Conservation (phyloP, 1,140 invertebrate species). For the Globodera rostochiensis region DNA sequence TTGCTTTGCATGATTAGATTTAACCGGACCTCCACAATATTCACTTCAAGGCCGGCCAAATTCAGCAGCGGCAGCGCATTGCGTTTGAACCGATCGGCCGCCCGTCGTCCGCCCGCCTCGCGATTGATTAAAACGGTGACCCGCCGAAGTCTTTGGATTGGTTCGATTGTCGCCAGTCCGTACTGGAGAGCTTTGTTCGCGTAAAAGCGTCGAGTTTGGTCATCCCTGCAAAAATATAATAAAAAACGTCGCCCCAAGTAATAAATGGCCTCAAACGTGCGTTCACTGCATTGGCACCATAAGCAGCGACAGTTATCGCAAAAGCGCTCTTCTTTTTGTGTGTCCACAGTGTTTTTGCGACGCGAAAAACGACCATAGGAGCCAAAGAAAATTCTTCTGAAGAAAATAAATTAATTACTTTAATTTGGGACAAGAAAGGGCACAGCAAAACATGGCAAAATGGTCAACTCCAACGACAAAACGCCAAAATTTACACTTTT, state of each 20-base stretch:
- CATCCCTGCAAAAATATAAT: slow-evolving; percentile 38
- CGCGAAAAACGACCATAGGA: background rate
- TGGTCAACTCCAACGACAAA: no score
- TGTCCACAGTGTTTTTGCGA: slow-evolving; percentile 24
- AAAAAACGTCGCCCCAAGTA: background rate
- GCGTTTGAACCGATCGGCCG: slow-evolving; percentile 30
- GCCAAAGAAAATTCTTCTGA: no score
- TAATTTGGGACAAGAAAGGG: no score
- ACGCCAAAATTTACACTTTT: no score
- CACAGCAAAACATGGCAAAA: no score
- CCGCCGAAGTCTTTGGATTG: slow-evolving; percentile 27
- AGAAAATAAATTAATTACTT: no score
- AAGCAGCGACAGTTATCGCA: slow-evolving; percentile 22
- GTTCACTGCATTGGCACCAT: slow-evolving; percentile 8
- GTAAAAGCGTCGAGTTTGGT: slow-evolving; percentile 38
- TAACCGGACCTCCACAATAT: slow-evolving; percentile 34
- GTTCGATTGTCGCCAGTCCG: slow-evolving; percentile 22
- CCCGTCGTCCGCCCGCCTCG: slow-evolving; percentile 35
- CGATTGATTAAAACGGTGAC: slow-evolving; percentile 42
- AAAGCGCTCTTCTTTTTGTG: slow-evolving; percentile 52
- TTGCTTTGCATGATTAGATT: background rate
- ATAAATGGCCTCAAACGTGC: slow-evolving; percentile 9
- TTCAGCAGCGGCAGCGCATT: slow-evolving; percentile 46
- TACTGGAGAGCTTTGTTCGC: slow-evolving; percentile 35
- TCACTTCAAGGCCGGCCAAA: slow-evolving; percentile 45